These are phyloP conservation scores for Ispidina lecontei DNA, from an alignment of 2,797 vertebrate species.

Conservation along the genomic window DNA sequence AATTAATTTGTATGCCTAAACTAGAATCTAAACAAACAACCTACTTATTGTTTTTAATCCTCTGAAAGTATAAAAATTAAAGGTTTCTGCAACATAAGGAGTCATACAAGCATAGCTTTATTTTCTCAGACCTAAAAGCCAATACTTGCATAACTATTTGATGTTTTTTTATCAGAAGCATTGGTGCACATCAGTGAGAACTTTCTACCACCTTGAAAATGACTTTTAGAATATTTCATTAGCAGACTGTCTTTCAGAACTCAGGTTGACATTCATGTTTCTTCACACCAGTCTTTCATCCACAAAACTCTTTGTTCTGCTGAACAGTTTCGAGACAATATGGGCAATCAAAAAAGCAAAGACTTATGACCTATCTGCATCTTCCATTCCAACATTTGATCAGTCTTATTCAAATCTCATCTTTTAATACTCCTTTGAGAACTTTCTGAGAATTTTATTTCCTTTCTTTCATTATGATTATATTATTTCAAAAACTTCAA, in stretches of 20 bases:
- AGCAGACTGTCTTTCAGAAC: conserved; percentile 81
- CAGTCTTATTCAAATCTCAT: conserved; percentile 80
- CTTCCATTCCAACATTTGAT: conserved; percentile 76
- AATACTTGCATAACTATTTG: conserved; percentile 74
- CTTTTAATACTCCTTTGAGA: conserved; percentile 79
- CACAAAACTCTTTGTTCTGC: conserved; percentile 81
- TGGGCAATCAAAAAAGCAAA: conserved; percentile 77
- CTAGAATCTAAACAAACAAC: neutral
- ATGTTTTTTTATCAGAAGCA: conserved; percentile 79
- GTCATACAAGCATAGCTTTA: conserved; percentile 46
- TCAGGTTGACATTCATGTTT: conserved; percentile 80
- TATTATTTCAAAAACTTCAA: conserved; percentile 75
- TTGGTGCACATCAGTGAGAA: conserved; percentile 78
- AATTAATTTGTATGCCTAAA: neutral
- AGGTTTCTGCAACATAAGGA: conserved; percentile 49
- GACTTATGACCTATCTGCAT: conserved; percentile 71
- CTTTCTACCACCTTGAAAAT: conserved; percentile 83
- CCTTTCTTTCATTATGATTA: conserved; percentile 76
- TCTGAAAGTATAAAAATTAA: neutral
- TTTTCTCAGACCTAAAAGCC: conserved; percentile 68
- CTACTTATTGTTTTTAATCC: conserved; percentile 22
- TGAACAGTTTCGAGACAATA: conserved; percentile 80
- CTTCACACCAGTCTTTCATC: conserved; percentile 81
- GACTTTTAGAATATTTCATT: conserved; percentile 85
- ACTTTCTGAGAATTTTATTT: conserved; percentile 81